These are phyloP conservation scores for Athalia cordata DNA, from an alignment of 2,888 invertebrate species.

Conservation along the genomic window DNA sequence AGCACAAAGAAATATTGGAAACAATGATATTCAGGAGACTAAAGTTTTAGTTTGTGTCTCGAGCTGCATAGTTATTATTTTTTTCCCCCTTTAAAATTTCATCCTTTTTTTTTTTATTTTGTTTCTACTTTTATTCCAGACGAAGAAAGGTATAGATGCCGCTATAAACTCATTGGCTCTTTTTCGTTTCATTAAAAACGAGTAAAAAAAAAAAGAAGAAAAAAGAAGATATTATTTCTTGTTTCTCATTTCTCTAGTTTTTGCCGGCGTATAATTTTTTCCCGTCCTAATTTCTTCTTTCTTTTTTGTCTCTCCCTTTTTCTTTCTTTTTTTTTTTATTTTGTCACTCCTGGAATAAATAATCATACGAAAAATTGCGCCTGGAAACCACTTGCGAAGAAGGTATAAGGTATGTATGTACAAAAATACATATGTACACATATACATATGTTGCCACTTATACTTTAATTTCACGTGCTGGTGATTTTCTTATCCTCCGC, in stretches of 20 bases:
- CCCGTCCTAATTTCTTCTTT: background rate
- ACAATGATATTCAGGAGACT: conserved; percentile 28
- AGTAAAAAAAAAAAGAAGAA: background rate
- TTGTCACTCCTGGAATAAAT: conserved; percentile 1
- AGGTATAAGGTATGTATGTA: background rate
- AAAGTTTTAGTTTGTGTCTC: background rate
- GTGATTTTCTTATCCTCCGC: background rate
- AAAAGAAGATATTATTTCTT: background rate
- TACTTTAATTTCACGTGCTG: background rate
- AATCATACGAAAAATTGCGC: background rate
- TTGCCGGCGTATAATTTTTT: conserved; percentile 7
- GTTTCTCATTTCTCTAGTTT: too few relatives aligned
- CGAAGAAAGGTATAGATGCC: background rate
- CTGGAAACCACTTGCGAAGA: background rate
- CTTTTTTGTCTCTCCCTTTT: background rate
- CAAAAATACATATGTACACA: too few relatives aligned
- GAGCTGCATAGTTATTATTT: background rate
- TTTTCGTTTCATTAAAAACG: background rate
- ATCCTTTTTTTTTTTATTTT: conserved; percentile 1
- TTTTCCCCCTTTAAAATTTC: background rate
- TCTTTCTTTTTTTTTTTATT: background rate
- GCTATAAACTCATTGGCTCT: too few relatives aligned
- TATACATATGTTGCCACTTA: background rate
- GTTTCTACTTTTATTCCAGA: background rate
- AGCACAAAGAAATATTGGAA: conserved; percentile 33